phyloP scores from a whole-genome alignment of 92 coral and sea anemone genomes.

The Hydrozoanthus gracilis region DNA sequence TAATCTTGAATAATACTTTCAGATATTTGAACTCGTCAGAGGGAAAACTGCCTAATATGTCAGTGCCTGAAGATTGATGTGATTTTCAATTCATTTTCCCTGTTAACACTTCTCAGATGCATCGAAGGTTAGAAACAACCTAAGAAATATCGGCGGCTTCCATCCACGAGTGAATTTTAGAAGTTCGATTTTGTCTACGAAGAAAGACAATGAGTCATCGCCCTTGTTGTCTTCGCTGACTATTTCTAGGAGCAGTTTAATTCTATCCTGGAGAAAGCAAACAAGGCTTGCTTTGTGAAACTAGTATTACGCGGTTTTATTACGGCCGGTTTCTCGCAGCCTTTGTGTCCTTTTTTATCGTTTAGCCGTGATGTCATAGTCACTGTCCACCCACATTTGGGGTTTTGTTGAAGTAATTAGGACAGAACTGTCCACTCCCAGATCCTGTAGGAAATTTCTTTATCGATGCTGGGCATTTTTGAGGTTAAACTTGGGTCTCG shows the following conservation, averaged over 20 bases:
- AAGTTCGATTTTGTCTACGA: neutral
- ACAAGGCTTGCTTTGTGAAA: neutral
- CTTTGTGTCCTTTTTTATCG: conserved; percentile 4
- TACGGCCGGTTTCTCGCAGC: neutral
- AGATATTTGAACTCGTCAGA: conserved; percentile 9
- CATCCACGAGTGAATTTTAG: neutral
- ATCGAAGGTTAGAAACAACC: neutral
- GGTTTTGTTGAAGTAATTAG: neutral
- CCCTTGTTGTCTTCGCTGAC: neutral
- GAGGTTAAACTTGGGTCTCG: conserved; percentile 8
- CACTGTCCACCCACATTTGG: conserved; percentile 14
- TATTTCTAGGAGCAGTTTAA: neutral
- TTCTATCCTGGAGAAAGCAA: neutral
- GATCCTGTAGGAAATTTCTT: conserved; percentile 25
- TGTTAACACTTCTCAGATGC: neutral
- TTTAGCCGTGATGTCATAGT: conserved; percentile 35
- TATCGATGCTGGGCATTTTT: conserved; percentile 6
- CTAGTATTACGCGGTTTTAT: neutral
- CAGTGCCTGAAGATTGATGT: neutral
- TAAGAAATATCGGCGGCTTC: neutral
- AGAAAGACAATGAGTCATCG: conserved; percentile 2
- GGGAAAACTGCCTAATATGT: neutral
- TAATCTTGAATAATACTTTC: conserved; percentile 35
- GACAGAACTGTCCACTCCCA: conserved; percentile 9
- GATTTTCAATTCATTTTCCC: neutral